Evolutionary conservation across 2,113 vertebrate species (phyloP).

Genomic region (Trochalopteron elliotii): DNA sequence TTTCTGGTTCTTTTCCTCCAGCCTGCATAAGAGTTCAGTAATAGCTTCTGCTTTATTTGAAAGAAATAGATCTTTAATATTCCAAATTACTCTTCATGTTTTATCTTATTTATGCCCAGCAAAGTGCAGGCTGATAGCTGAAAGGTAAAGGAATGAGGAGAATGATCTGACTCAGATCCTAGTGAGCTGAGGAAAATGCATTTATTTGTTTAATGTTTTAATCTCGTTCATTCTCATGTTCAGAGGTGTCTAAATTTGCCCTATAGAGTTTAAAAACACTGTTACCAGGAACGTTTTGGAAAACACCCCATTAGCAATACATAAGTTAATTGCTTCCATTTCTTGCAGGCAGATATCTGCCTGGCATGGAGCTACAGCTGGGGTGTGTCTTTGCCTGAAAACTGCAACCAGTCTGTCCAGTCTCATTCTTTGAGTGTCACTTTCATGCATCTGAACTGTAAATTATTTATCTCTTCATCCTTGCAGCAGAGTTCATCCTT

Average conservation of each 20-base stretch:
- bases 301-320: not conserved
- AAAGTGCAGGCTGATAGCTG: not conserved
- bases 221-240: not conserved
- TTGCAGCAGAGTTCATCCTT: not conserved
- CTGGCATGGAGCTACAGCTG: not conserved
- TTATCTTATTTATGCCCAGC: not conserved
- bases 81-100: not conserved
- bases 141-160: not conserved
- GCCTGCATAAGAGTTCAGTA: slow-evolving; percentile 10
- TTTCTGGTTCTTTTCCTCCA: slow-evolving; percentile 14
- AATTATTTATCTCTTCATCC: not conserved
- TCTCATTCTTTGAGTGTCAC: not conserved
- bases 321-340: not conserved
- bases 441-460: not conserved
- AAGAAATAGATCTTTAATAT: slow-evolving; percentile 43
- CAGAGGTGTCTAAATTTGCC: not conserved
- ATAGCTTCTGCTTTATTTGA: slow-evolving; percentile 41
- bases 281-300: not conserved
- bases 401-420: not conserved
- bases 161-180: not conserved
- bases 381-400: not conserved
- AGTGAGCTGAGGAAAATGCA: not conserved
- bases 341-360: not conserved
- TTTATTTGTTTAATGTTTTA: slow-evolving; percentile 7
- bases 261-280: not conserved